Conservation (phyloP, 2,113 vertebrate species). For the Gymnogyps californianus region DNA sequence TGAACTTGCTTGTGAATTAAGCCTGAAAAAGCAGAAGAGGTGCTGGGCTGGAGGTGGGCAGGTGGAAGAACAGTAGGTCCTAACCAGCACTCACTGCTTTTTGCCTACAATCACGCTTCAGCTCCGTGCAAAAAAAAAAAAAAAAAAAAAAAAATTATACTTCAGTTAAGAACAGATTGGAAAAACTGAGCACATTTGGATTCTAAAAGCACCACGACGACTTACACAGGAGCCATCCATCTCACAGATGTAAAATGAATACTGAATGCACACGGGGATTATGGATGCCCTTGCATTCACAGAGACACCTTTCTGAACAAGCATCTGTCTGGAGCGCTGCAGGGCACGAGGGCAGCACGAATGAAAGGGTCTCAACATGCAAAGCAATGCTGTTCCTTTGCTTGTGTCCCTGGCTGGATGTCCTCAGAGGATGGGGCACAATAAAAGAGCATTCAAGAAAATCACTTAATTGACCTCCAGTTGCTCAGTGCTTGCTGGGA, state of each 20-base stretch:
- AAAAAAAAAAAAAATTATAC: too few species aligned
- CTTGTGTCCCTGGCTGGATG: background rate
- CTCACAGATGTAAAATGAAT: background rate
- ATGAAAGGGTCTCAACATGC: background rate
- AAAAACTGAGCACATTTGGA: background rate
- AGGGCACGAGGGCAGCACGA: background rate
- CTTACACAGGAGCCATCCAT: background rate
- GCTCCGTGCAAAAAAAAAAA: background rate
- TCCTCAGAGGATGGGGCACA: background rate
- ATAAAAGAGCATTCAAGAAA: background rate
- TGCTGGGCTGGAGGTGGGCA: background rate
- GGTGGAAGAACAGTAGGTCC: slow-evolving; percentile 5
- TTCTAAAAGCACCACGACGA: background rate
- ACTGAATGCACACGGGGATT: background rate
- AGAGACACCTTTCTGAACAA: background rate
- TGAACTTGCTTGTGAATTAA: background rate
- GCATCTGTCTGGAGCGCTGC: background rate
- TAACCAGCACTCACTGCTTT: background rate
- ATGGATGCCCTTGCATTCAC: background rate
- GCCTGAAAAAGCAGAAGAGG: background rate
- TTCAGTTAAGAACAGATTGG: background rate
- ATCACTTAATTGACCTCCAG: background rate
- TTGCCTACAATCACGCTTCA: background rate
- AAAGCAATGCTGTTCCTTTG: background rate
- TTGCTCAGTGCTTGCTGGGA: background rate